Evolutionary conservation across 2,113 vertebrate species (phyloP).

Genomic region (Vidua chalybeata): DNA sequence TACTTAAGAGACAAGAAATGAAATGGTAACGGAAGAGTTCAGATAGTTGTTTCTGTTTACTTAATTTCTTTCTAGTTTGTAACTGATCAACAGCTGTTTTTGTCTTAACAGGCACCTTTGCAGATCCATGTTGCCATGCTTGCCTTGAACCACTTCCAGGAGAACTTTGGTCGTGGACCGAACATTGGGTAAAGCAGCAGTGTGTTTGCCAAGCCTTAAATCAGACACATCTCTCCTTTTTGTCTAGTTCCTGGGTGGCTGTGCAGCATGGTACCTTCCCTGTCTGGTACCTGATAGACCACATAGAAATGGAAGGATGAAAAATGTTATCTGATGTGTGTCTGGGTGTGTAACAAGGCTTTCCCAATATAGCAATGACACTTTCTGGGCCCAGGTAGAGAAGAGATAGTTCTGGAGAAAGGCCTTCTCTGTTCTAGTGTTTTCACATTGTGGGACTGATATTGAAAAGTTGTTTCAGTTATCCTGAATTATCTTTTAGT

Average conservation of each 20-base stretch:
- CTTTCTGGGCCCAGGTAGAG: neutral
- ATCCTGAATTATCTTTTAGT: neutral
- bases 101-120: conserved; percentile 81
- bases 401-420: neutral
- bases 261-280: neutral
- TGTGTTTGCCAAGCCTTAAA: neutral
- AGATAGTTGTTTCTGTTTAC: neutral
- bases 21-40: neutral
- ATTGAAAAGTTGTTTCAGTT: neutral
- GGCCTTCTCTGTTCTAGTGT: neutral
- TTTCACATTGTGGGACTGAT: neutral
- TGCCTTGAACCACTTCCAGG: conserved; percentile 89
- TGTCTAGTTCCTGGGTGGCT: neutral
- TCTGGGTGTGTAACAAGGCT: neutral
- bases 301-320: neutral
- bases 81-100: neutral
- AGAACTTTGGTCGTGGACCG: conserved; percentile 83
- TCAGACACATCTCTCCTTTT: neutral
- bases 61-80: neutral
- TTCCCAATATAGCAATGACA: neutral
- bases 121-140: conserved; percentile 91
- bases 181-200: conserved; percentile 81
- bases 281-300: neutral
- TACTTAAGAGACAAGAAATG: neutral
- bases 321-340: neutral